Evolutionary conservation across 2,113 vertebrate genomes (phyloP).

Genomic region (Monarcha castaneiventris): DNA sequence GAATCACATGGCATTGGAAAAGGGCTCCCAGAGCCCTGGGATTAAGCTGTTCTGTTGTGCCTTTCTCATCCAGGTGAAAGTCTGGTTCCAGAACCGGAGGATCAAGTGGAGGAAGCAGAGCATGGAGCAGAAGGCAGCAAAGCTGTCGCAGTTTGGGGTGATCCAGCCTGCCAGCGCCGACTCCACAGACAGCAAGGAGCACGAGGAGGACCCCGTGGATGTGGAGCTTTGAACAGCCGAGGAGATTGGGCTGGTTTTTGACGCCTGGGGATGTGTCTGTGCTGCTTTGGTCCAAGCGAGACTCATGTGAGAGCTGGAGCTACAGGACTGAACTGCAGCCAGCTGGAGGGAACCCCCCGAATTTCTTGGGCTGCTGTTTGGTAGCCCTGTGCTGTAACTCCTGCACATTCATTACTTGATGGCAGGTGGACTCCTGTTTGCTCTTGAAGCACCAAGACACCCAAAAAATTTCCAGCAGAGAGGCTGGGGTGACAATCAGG

Average conservation of each 20-base stretch:
- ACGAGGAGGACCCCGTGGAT: neutral
- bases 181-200: neutral
- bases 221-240: neutral
- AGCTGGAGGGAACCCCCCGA: neutral
- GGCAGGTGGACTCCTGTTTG: neutral
- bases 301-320: neutral
- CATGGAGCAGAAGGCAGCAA: conserved; percentile 72
- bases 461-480: neutral
- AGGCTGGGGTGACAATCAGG: neutral
- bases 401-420: neutral
- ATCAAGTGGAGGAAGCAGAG: conserved; percentile 82
- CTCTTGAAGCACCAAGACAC: neutral
- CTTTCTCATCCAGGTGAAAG: conserved; percentile 69
- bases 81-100: conserved; percentile 83
- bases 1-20: neutral
- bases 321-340: neutral
- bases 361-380: neutral
- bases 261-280: neutral
- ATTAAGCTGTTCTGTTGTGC: neutral
- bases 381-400: neutral
- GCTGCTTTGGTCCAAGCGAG: neutral
- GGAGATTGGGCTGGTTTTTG: neutral
- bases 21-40: neutral
- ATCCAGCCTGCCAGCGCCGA: neutral
- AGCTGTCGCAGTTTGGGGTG: conserved; percentile 16